Percentiles rank a stretch among this genome's conserved stretches.
phyloP scores from a whole-genome alignment of 2,113 vertebrate genomes.

The Odocoileus virginianus region DNA sequence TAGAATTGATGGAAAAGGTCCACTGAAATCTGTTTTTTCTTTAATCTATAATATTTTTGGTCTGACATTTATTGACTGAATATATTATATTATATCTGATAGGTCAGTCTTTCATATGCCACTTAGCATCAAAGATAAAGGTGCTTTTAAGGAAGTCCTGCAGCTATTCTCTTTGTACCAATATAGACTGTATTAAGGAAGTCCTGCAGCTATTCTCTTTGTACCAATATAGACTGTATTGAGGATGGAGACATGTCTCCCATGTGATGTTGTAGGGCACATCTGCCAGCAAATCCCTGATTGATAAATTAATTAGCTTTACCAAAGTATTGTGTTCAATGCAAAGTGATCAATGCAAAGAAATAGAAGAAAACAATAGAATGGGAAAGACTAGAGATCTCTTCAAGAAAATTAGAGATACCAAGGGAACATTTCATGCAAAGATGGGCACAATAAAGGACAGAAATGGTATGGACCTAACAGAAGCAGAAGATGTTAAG shows the following conservation, averaged over 20 bases:
- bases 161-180: not conserved
- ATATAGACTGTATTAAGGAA: not conserved
- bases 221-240: not conserved
- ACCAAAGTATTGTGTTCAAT: not conserved
- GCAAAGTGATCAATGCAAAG: not conserved
- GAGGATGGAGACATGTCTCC: not conserved
- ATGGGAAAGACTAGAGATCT: not conserved
- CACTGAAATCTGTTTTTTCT: not conserved
- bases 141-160: not conserved
- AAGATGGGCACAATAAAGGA: not conserved
- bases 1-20: not conserved
- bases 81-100: not conserved
- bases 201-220: not conserved
- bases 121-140: not conserved
- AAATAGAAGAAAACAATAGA: not conserved
- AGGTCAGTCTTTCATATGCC: not conserved
- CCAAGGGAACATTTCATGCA: not conserved
- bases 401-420: not conserved
- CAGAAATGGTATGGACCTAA: not conserved
- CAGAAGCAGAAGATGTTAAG: not conserved
- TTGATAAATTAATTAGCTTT: not conserved
- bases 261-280: not conserved
- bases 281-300: not conserved
- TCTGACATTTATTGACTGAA: not conserved
- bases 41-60: not conserved